Evolutionary conservation across 2,888 invertebrate genomes (phyloP), one percentile per base, ranked within the genome.

Genomic region (Phytoseiulus persimilis): DNA sequence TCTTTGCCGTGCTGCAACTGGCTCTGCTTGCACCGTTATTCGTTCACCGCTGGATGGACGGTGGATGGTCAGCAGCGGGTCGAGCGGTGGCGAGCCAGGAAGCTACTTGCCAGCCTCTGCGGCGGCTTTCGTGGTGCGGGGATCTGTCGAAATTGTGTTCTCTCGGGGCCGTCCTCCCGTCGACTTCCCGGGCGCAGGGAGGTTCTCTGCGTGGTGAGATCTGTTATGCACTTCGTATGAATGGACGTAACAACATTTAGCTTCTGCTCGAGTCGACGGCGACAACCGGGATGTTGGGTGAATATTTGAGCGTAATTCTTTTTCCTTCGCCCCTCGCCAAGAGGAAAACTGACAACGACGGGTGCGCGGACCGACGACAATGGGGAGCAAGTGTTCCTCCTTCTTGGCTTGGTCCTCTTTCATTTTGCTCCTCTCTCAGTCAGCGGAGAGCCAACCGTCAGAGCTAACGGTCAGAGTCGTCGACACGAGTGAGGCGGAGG

Each of bases 131-230:
- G 65, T 65, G 23, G 18, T 18, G 65, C 5, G 65, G 65, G 65
- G 65, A 65, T 65, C 65, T 65, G 65, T 65, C 65, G 65, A 65
- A 65, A 65, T 65, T 65, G 65, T 65, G 65, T 65, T 65, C 65
- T 65, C 65, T 23, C 14, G 65, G 65, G 65, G 65, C 65, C 65
- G 9, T 65, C 18, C 65, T 65, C 28, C 65, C 18, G 65, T 23
- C 14, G 65, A 65, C 65, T 65, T 28, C 65, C 65, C 28, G 2
- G 23, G 18, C 65, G 28, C 65, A 23, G 65, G 5, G 65, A 65
- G 65, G 65, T 28, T 65, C 18, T 23, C 65, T 65, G 65, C 14
- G 18, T 65, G 18, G 23, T 65, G 23, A 65, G 65, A 65, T 65
- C 65, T 65, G 65, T 65, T 65, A 65, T 65, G 65, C 65, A 28